A percentile compares a stretch with the other conserved stretches of the same genome.
phyloP scores from a whole-genome alignment of 64 coral and sea anemone genomes.

The Actinia equina region DNA sequence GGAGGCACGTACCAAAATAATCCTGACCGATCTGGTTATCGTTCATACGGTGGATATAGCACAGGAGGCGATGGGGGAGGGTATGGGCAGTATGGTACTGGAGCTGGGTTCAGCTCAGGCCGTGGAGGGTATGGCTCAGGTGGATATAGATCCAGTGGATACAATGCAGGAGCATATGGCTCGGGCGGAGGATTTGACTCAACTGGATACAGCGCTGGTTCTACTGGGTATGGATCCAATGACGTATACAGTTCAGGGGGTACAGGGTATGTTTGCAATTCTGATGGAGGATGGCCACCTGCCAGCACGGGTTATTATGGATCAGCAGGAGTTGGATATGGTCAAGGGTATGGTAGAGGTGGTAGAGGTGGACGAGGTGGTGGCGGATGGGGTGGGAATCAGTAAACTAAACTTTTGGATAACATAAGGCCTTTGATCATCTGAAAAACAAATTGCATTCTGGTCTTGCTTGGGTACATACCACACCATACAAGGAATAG shows the following conservation, averaged over 20 bases:
- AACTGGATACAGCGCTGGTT: neutral
- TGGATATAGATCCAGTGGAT: too few relatives aligned
- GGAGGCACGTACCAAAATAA: neutral
- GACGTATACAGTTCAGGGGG: neutral
- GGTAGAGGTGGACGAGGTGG: neutral
- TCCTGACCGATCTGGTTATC: neutral
- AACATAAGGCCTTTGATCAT: neutral
- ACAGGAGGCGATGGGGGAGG: neutral
- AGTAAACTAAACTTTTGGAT: neutral
- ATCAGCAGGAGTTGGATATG: neutral
- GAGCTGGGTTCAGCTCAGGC: neutral
- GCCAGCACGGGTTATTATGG: neutral
- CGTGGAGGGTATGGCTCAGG: neutral
- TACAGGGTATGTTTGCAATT: neutral
- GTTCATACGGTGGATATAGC: neutral
- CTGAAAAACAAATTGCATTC: neutral
- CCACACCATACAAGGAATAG: too few relatives aligned
- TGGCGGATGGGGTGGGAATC: neutral
- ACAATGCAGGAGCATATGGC: neutral
- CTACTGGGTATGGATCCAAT: neutral
- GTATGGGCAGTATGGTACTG: neutral
- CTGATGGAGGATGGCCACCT: neutral
- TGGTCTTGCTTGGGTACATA: too few relatives aligned
- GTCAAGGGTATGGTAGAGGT: conserved; percentile 1
- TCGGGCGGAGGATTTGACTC: neutral